Evolutionary conservation across 2,113 vertebrate species (phyloP), one percentile per base, ranked within the genome.

Genomic region (Chloebia gouldiae): DNA sequence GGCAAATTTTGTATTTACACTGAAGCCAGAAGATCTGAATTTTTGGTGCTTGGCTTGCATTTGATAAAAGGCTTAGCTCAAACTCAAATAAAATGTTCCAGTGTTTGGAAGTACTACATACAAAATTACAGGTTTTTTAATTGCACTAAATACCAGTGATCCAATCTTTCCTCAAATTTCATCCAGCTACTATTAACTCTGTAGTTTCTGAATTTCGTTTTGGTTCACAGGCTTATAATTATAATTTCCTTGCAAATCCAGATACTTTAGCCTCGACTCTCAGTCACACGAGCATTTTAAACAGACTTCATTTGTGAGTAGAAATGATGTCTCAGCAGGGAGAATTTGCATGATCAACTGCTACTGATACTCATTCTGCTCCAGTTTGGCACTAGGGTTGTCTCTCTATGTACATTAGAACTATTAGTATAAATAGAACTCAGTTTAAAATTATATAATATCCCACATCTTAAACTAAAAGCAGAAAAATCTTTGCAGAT

Each of bases 71-170:
- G 35, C 39, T n/a, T 28, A 81, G 64, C n/a, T 19, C 56, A n/a
- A 92, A 91, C n/a, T 75, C 39, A 86, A 83, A 66, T 66, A 73
- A 88, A 54, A 90, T 42, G 66, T 76, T 92, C 44, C 82, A 66
- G 54, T 40, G 56, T 87, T 92, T 53, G 11, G 73, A 94, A 88
- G 66, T 54, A 76, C 25, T 86, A 6, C 68, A 45, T 60, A 76
- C 22, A 85, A 89, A 96, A 95, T 90, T 92, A 92, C 28, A 86
- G 31, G 51, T 60, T 94, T 80, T 92, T 30, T 94, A 93, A 69
- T 88, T 81, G 63, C 54, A 73, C n/a, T 61, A 33, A 82, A 82
- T 85, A 61, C 28, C 60, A 90, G 47, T 44, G 47, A 82, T 28
- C 50, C 40, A 70, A 35, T 86, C 50, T 71, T 93, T 73, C 59